Conservation (phyloP, 1,140 invertebrate genomes). For the Mya arenaria region DNA sequence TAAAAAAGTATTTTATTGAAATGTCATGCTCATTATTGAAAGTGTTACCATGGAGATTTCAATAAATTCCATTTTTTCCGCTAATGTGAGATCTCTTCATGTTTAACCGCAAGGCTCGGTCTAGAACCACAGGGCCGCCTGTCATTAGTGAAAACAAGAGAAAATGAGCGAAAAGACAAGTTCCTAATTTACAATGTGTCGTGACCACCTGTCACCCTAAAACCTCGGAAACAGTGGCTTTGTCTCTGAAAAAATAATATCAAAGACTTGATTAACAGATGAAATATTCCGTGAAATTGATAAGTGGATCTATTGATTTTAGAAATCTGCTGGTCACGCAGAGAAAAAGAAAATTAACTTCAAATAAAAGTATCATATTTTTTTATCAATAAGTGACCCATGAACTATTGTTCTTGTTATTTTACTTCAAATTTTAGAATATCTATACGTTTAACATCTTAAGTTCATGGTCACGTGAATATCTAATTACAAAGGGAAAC, state of each 20-base stretch:
- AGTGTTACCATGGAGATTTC: constrained; percentile 29
- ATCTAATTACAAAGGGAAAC: too few species aligned
- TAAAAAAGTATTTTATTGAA: too few species aligned
- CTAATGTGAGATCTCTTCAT: constrained; percentile 3
- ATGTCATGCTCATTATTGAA: not conserved
- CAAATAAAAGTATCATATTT: not conserved
- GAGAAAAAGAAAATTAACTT: not conserved
- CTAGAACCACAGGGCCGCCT: constrained; percentile 1
- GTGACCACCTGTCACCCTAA: constrained; percentile 38
- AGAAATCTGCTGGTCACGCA: not conserved
- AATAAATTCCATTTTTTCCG: constrained; percentile 18
- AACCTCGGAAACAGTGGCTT: not conserved
- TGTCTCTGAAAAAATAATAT: constrained; percentile 33
- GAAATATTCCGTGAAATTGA: constrained; percentile 17
- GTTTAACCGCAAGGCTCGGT: constrained; percentile 42
- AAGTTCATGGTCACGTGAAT: too few species aligned
- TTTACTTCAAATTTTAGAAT: too few species aligned
- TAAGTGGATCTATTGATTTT: constrained; percentile 35
- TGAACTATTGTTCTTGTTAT: too few species aligned
- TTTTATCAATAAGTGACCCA: too few species aligned
- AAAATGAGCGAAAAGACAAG: not conserved
- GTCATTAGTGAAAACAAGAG: constrained; percentile 54
- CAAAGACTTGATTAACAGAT: constrained; percentile 47
- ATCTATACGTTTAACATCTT: too few species aligned
- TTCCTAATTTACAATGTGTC: constrained; percentile 47